Conservation (phyloP, 2,797 vertebrate genomes). For the Micromesistius poutassou region DNA sequence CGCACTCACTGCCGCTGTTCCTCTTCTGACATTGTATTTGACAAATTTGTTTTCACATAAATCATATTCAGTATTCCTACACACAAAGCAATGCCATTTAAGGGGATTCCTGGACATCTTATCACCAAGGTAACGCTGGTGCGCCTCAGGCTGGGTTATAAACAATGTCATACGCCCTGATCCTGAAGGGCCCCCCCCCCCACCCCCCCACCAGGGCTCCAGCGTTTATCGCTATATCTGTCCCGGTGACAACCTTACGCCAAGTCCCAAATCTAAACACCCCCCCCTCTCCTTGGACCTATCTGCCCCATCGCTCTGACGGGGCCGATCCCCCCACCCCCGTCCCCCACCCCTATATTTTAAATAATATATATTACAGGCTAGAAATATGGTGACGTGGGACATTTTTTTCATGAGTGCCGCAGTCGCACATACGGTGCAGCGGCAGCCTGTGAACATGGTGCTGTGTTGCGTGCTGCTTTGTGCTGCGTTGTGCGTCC, state of each 20-base stretch:
- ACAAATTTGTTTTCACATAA: too few relatives aligned
- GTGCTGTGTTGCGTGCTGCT: too few relatives aligned
- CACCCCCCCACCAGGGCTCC: background rate
- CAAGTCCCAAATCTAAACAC: background rate
- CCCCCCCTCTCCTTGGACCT: background rate
- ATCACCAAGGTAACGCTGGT: background rate
- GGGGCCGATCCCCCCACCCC: background rate
- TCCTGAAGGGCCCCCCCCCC: background rate
- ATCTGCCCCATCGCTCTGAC: background rate
- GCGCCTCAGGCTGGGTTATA: background rate
- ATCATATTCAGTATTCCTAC: background rate
- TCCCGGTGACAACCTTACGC: background rate
- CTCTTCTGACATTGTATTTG: too few relatives aligned
- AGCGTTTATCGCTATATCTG: background rate
- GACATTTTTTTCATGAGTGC: constrained; percentile 64
- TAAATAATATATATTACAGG: too few relatives aligned
- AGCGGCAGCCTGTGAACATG: constrained; percentile 22
- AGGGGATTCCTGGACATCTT: background rate
- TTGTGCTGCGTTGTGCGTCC: too few relatives aligned
- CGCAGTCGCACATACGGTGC: constrained; percentile 30
- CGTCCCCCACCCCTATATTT: background rate
- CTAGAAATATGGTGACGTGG: constrained; percentile 37
- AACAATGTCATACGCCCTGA: background rate
- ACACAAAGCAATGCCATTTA: background rate
- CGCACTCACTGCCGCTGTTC: too few relatives aligned